Evolutionary conservation across 2,888 invertebrate genomes (phyloP).

Genomic region (Pristionchus japonicus): DNA sequence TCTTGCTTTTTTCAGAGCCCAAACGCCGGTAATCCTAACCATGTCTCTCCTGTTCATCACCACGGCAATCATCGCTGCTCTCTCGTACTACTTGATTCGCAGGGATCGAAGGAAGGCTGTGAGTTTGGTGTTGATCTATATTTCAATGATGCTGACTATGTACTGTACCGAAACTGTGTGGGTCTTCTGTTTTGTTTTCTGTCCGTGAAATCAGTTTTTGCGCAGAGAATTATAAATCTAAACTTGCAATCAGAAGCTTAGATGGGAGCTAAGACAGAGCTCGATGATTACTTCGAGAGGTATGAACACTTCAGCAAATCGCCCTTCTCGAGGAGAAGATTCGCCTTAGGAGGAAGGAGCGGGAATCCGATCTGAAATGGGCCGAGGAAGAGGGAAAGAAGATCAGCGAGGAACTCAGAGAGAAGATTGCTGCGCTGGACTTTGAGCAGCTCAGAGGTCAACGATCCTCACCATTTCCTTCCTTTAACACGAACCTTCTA

Average conservation of each 20-base stretch:
- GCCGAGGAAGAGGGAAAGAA: slow-evolving; percentile 52
- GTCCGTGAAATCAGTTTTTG: not conserved
- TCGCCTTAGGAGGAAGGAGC: not conserved
- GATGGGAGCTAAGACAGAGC: no score
- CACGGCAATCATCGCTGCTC: not conserved
- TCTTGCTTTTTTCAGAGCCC: no score
- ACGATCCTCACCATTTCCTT: no score
- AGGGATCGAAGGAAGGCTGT: slow-evolving; percentile 48
- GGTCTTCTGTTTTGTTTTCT: no score
- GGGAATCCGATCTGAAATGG: slow-evolving; percentile 51
- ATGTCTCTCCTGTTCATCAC: not conserved
- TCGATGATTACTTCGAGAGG: no score
- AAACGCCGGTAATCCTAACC: not conserved
- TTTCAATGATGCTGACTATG: no score
- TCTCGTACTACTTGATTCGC: slow-evolving; percentile 26
- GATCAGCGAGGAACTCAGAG: slow-evolving; percentile 50
- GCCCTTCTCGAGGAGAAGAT: slow-evolving; percentile 56
- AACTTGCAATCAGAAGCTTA: no score
- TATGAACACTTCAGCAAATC: slow-evolving; percentile 55
- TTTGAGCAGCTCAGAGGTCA: slow-evolving; percentile 52
- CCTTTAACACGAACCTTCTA: no score
- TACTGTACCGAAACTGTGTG: no score
- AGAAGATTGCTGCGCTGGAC: slow-evolving; percentile 52
- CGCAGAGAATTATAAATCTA: no score
- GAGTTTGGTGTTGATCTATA: not conserved